A percentile compares a stretch with the other conserved stretches of the same genome.
Conservation (phyloP, 2,797 vertebrate species). For the Notoglanidium macrostoma region DNA sequence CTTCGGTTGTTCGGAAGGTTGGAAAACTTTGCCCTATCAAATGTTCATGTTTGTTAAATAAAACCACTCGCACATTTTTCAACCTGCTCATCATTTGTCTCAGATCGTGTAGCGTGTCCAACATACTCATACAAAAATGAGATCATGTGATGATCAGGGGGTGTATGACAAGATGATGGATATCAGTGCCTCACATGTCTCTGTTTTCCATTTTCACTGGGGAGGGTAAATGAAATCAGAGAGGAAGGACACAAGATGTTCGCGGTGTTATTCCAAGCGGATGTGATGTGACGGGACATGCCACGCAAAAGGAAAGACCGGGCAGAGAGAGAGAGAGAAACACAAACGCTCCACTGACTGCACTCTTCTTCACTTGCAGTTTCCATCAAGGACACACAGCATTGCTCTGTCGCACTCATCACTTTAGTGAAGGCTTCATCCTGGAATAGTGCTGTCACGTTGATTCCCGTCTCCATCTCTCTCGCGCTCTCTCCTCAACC, state of each 20-base stretch:
- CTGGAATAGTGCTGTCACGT: constrained; percentile 27
- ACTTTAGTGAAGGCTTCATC: constrained; percentile 13
- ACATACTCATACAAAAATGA: background rate
- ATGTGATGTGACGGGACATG: background rate
- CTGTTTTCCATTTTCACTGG: background rate
- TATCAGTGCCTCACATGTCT: background rate
- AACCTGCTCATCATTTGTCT: background rate
- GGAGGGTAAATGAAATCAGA: background rate
- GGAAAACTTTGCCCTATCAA: background rate
- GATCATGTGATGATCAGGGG: background rate
- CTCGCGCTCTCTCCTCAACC: background rate
- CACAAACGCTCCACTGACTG: constrained; percentile 10
- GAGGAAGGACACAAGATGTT: background rate
- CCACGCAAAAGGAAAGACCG: constrained; percentile 2
- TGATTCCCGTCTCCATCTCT: background rate
- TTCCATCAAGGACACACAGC: constrained; percentile 36
- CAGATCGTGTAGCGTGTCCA: too few relatives aligned
- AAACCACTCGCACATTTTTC: background rate
- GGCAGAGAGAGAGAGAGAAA: background rate
- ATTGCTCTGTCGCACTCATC: constrained; percentile 14
- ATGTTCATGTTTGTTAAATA: background rate
- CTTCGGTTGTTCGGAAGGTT: background rate
- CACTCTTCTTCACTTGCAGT: background rate
- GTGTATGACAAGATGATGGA: background rate
- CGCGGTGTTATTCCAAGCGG: background rate